Percentiles rank a stretch among this genome's conserved stretches.
Evolutionary conservation across 2,888 invertebrate species (phyloP).

Genomic region (Willowsia nigromaculata): DNA sequence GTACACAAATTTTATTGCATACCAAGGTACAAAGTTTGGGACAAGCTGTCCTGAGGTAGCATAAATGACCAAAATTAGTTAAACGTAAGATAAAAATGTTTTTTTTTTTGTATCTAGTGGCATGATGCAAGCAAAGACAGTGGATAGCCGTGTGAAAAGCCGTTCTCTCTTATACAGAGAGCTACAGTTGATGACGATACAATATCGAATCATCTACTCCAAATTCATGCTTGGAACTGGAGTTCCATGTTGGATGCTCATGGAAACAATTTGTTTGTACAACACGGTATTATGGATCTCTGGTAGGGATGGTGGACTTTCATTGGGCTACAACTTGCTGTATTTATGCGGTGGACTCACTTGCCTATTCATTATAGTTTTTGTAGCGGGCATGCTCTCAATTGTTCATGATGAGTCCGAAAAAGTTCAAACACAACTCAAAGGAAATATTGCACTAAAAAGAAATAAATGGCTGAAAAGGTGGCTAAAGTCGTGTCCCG

Average conservation of each 20-base stretch:
- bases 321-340: not conserved
- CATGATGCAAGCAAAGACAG: too few relatives aligned
- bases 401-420: not conserved
- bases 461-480: not conserved
- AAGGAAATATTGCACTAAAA: not conserved
- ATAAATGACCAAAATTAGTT: too few relatives aligned
- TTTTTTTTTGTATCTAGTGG: too few relatives aligned
- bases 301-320: not conserved
- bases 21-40: too few relatives aligned
- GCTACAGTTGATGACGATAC: not conserved
- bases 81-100: too few relatives aligned
- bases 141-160: too few relatives aligned
- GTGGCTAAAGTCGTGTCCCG: not conserved
- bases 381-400: not conserved
- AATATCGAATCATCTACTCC: not conserved
- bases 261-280: not conserved
- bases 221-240: not conserved
- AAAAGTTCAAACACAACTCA: not conserved
- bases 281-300: not conserved
- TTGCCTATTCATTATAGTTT: not conserved
- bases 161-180: too few relatives aligned
- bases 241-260: not conserved
- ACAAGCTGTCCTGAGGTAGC: too few relatives aligned
- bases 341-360: not conserved
- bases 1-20: too few relatives aligned